Base-by-base conservation (phyloP, 2,113 vertebrate species). In the Tinamus guttatus region DNA sequence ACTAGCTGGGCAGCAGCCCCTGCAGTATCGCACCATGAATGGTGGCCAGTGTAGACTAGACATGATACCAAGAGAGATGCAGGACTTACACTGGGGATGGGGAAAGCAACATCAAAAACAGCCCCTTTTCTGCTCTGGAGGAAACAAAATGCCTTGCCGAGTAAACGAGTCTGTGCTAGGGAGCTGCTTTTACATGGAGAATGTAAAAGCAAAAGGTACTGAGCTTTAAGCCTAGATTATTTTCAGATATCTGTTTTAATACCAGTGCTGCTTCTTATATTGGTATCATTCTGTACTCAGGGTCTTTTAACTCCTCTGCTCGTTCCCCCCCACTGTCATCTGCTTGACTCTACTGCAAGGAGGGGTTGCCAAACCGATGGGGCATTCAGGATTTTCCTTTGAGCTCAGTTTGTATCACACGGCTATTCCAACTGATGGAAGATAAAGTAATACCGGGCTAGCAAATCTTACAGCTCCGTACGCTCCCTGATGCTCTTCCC, bases 141-240 rank as follows among this genome's bases (percentile, higher is more conserved):
- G 80, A 87, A 90, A 90, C 43, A 43, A 95, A 94, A 43, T 20
- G n/a, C 51, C 97, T 92, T 60, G 85, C 20, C n/a, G n/a, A 76
- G 38, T 65, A 79, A 94, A 93, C 45, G 71, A 78, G 19, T 32
- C 73, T 32, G 79, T 19, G 12, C 77, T 94, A 95, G 96, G 96
- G 97, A 97, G 74, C 69, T 67, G 67, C 58, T 67, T 92, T 91
- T 75, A 92, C 65, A 76, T 75, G 81, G 45, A 3, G 52, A 88
- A 75, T 7, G 11, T 54, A 86, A 81, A 60, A 90, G 67, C 64
- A 64, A 59, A 86, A 83, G 16, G 16, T 56, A 56, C 28, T 28
- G 25, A 54, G 52, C 52, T 30, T 56, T 56, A 56, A 56, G 15
- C 52, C 27, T 56, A 56, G 52, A 16, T 56, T 56, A 32, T 58